phyloP scores from a whole-genome alignment of 2,888 invertebrate species.

The Prenolepis imparis region DNA sequence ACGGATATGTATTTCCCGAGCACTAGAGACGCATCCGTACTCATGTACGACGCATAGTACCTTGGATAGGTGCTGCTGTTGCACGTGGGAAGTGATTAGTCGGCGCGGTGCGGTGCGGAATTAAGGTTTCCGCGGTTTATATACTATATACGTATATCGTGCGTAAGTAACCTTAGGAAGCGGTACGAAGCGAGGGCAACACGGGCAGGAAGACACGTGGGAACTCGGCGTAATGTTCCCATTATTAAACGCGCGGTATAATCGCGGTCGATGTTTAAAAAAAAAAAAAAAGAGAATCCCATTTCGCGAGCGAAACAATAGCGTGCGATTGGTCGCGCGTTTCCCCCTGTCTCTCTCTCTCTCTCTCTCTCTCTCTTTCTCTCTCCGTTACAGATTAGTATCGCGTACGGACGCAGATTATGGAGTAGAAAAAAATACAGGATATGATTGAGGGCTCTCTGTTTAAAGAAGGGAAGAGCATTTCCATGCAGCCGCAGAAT shows the following conservation, averaged over 20 bases:
- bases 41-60: constrained; percentile 24
- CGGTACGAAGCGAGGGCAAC: constrained; percentile 42
- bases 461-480: neutral
- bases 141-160: neutral
- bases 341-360: constrained; percentile 12
- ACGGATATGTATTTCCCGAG: constrained; percentile 50
- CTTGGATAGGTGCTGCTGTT: neutral
- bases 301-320: constrained; percentile 29
- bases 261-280: constrained; percentile 32
- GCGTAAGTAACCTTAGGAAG: constrained; percentile 35
- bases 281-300: constrained; percentile 26
- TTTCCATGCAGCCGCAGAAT: neutral
- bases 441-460: neutral
- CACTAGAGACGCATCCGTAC: constrained; percentile 27
- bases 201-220: constrained; percentile 49
- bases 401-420: constrained; percentile 4
- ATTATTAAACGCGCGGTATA: constrained; percentile 53
- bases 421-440: neutral
- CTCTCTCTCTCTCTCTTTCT: neutral
- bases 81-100: constrained; percentile 56
- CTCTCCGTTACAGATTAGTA: constrained; percentile 11
- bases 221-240: constrained; percentile 43
- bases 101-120: constrained; percentile 26
- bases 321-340: constrained; percentile 59
- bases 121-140: constrained; percentile 50